Conservation (phyloP, 2,797 vertebrate species). For the Triplophysa yarkandensis region DNA sequence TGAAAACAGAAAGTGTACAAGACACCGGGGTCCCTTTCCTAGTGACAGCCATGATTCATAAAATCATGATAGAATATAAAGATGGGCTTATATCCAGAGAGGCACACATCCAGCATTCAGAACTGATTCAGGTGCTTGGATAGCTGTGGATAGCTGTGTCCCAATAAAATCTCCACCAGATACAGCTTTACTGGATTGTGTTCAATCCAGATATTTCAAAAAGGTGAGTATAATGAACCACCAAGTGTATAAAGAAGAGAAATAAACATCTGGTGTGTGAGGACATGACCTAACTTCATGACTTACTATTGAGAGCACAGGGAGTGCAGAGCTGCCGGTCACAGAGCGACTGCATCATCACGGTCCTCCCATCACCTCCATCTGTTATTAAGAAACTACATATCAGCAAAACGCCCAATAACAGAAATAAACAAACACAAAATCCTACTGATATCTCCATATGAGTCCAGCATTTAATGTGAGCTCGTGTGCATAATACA, state of each 20-base stretch:
- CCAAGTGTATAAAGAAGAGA: constrained; percentile 9
- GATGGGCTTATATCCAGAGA: neutral
- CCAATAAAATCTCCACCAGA: neutral
- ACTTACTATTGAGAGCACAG: constrained; percentile 30
- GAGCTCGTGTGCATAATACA: constrained; percentile 24
- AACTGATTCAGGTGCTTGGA: neutral
- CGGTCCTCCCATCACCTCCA: constrained; percentile 32
- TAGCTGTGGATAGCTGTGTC: neutral
- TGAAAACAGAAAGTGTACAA: neutral
- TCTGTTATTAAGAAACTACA: constrained; percentile 41
- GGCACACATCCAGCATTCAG: neutral
- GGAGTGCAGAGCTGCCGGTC: constrained; percentile 25
- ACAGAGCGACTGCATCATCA: constrained; percentile 4
- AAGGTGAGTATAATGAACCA: neutral
- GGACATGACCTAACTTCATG: constrained; percentile 41
- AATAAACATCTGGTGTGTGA: constrained; percentile 39
- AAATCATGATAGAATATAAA: neutral
- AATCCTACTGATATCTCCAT: too few species aligned
- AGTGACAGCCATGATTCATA: neutral
- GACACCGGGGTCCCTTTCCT: neutral
- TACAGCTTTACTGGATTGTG: neutral
- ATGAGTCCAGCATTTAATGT: constrained; percentile 30
- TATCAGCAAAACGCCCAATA: constrained; percentile 37
- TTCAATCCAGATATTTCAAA: neutral
- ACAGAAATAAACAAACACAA: too few species aligned